Percentiles rank a stretch among this genome's conserved stretches.
Conservation (phyloP, 2,888 invertebrate species). For the Malthinus seriepunctatus region DNA sequence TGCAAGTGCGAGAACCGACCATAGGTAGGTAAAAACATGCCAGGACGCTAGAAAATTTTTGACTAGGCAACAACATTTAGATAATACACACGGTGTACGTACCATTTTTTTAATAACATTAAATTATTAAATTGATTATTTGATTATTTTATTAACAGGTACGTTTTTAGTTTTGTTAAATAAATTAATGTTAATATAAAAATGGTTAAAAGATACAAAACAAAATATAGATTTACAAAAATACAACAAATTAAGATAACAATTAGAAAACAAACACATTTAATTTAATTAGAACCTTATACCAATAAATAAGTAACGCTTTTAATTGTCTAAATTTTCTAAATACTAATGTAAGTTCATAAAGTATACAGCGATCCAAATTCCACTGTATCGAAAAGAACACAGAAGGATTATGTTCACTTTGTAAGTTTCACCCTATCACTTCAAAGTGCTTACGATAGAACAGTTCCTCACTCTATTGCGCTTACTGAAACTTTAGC, state of each 20-base stretch:
- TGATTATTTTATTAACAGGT: slow-evolving; percentile 11
- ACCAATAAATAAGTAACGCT: background rate
- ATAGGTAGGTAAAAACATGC: slow-evolving; percentile 55
- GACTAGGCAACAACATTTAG: slow-evolving; percentile 46
- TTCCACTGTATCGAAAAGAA: too few relatives aligned
- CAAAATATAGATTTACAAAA: slow-evolving; percentile 8
- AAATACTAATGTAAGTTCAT: too few relatives aligned
- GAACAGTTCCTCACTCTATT: too few relatives aligned
- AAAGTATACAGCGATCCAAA: too few relatives aligned
- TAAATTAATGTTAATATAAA: slow-evolving; percentile 42
- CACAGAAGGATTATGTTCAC: too few relatives aligned
- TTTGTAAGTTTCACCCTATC: too few relatives aligned
- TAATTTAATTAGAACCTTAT: background rate
- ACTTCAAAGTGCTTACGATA: too few relatives aligned
- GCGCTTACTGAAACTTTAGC: too few relatives aligned
- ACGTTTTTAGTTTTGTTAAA: slow-evolving; percentile 15
- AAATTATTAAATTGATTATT: slow-evolving; percentile 35
- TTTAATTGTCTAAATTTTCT: background rate
- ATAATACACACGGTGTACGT: slow-evolving; percentile 37
- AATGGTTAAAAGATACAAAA: slow-evolving; percentile 24
- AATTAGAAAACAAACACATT: too few relatives aligned
- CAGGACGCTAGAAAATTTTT: slow-evolving; percentile 49
- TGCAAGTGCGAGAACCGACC: slow-evolving; percentile 55
- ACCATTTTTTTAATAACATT: slow-evolving; percentile 48
- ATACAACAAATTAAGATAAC: too few relatives aligned